Conservation (phyloP, 1,140 invertebrate species). For the Cotesia typhae region DNA sequence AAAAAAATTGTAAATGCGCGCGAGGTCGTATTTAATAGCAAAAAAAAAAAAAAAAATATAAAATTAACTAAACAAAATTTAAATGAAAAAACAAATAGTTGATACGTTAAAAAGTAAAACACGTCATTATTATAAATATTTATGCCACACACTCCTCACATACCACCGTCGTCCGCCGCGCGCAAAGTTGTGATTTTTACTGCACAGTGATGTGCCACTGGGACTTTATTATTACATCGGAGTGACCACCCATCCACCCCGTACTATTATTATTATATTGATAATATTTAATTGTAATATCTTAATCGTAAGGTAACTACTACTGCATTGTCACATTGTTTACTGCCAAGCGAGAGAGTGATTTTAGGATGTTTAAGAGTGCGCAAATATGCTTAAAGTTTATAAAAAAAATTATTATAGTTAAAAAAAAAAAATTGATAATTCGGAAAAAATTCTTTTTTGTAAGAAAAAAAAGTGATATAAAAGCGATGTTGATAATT, state of each 20-base stretch:
- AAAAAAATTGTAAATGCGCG: constrained; percentile 21
- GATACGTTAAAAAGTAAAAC: too few relatives aligned
- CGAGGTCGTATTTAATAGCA: constrained; percentile 12
- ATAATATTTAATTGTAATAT: constrained; percentile 54
- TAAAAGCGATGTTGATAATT: constrained; percentile 53
- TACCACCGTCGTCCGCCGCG: constrained; percentile 61
- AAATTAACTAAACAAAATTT: neutral
- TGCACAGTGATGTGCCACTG: constrained; percentile 67
- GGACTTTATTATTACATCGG: constrained; percentile 64
- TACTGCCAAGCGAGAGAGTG: constrained; percentile 61
- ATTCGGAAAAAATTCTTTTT: constrained; percentile 27
- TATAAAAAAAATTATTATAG: constrained; percentile 31
- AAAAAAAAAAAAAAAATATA: constrained; percentile 7
- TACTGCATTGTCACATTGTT: constrained; percentile 68
- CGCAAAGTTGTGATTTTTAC: constrained; percentile 57
- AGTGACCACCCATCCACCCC: constrained; percentile 65
- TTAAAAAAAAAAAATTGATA: constrained; percentile 45
- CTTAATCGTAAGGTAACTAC: constrained; percentile 57
- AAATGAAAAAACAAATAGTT: constrained; percentile 6
- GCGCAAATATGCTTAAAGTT: constrained; percentile 18
- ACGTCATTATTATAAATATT: too few relatives aligned
- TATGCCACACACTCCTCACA: constrained; percentile 39
- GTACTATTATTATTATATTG: constrained; percentile 58
- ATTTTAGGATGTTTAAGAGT: constrained; percentile 29
- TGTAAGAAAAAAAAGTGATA: constrained; percentile 12